Conservation (phyloP, 2,888 invertebrate species). For the Alentia gelatinosa region DNA sequence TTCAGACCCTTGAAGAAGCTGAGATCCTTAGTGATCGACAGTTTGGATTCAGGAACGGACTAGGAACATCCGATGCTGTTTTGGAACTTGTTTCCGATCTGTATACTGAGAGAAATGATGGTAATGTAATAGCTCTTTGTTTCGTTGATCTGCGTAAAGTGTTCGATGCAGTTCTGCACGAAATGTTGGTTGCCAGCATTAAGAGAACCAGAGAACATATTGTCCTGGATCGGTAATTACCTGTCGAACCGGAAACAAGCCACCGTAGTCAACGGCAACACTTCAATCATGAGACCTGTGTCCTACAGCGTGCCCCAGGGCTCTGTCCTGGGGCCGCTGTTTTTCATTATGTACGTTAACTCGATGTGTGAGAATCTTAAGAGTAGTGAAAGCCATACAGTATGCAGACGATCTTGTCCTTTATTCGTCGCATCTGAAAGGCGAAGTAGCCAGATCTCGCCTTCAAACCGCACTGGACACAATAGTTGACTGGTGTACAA, state of each 20-base stretch:
- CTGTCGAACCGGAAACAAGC: neutral
- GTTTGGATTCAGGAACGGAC: neutral
- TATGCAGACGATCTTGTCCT: no score
- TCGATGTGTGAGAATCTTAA: no score
- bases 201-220: neutral
- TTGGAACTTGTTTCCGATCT: neutral
- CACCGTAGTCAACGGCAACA: neutral
- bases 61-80: neutral
- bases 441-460: no score
- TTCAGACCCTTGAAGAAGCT: neutral
- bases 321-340: neutral
- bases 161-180: neutral
- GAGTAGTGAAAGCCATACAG: no score
- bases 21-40: neutral
- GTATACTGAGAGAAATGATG: neutral
- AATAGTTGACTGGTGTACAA: no score
- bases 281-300: neutral
- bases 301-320: neutral
- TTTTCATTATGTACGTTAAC: neutral
- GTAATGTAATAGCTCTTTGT: neutral
- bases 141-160: neutral
- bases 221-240: neutral
- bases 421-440: no score
- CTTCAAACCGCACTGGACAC: no score
- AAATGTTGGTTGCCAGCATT: neutral